Percentiles rank a stretch among this genome's conserved stretches.
Evolutionary conservation across 2,888 invertebrate species (phyloP).

Genomic region (Mythimna vitellina): DNA sequence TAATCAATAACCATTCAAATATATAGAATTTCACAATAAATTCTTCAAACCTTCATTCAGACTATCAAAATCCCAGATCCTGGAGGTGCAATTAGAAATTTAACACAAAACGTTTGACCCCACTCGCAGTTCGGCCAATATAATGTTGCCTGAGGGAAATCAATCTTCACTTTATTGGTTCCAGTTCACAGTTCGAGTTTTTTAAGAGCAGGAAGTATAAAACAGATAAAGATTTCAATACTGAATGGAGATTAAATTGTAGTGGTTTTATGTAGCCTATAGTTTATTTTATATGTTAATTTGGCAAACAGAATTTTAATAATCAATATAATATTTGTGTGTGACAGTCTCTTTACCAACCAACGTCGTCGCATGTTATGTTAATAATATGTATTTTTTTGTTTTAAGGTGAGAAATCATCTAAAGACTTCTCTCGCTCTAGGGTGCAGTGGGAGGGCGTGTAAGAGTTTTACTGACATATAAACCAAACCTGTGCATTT

Average conservation of each 20-base stretch:
- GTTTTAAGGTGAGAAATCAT: too few relatives aligned
- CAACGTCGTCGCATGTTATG: too few relatives aligned
- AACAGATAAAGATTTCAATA: constrained; percentile 49
- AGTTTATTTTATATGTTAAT: not conserved
- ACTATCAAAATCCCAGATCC: constrained; percentile 44
- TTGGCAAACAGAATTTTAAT: not conserved
- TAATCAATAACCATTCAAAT: not conserved
- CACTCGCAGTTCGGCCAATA: constrained; percentile 62
- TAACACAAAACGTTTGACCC: constrained; percentile 58
- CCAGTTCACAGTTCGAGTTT: constrained; percentile 62
- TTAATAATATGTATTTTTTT: too few relatives aligned
- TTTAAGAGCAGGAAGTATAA: constrained; percentile 31
- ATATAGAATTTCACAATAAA: not conserved
- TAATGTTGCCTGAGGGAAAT: constrained; percentile 76
- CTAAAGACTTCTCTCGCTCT: too few relatives aligned
- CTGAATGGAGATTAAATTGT: constrained; percentile 28
- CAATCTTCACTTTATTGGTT: constrained; percentile 71
- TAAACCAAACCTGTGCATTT: too few relatives aligned
- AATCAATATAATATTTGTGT: too few relatives aligned
- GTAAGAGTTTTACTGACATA: too few relatives aligned
- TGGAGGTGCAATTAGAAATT: constrained; percentile 63
- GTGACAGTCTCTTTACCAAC: too few relatives aligned
- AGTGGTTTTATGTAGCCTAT: constrained; percentile 4
- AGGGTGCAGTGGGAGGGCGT: too few relatives aligned
- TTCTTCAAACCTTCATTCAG: not conserved